Base-by-base conservation (phyloP, 2,888 invertebrate species). In the Branchellion lobata region DNA sequence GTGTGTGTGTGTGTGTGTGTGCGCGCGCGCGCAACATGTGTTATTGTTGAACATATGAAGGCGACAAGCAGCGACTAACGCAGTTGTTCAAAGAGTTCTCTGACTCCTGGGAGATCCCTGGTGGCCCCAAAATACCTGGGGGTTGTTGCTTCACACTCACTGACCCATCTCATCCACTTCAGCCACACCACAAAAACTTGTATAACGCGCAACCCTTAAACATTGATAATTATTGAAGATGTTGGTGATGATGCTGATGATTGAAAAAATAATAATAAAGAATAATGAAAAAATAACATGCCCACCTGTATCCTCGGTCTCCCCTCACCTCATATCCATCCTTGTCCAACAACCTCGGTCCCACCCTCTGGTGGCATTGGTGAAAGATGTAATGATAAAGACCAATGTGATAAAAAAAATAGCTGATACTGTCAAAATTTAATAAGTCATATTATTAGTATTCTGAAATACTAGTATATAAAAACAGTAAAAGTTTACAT, bases 51-150 rank as follows among this genome's bases (percentile, higher is more conserved):
- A 14, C 40, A 40, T 5, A 5, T 40, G 5, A 14, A 40, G 5
- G 8, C 5, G 14, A 14, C 5, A 14, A 40, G 40, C 21, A 29
- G 31, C 2, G 11, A 81, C 86, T 85, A 83, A 87, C 87, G 86
- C 82, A 86, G 87, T 86, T 96, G 96, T 86, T 97, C 96, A 89
- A 99, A 99, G 47, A 99, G 88, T 87, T 99, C 99, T 72, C 97
- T 90, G 0, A 99, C 99, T 34, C 99, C 96, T 79, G 99, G 99
- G 83, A 99, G 89, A 88, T 99, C 98, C 88, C 96, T 95, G 0
- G 97, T 96, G 29, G 97, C 97, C 51, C 97, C 98, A 88, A 98
- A 98, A 88, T 98, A 88, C 81, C 87, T 87, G 61, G 3, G 18
- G 18, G 18, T 47, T 47, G 18, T 18, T 47, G 18, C 18, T 8